These are phyloP conservation scores for Napeogenes inachia DNA, from an alignment of 2,888 invertebrate species.

Conservation along the genomic window DNA sequence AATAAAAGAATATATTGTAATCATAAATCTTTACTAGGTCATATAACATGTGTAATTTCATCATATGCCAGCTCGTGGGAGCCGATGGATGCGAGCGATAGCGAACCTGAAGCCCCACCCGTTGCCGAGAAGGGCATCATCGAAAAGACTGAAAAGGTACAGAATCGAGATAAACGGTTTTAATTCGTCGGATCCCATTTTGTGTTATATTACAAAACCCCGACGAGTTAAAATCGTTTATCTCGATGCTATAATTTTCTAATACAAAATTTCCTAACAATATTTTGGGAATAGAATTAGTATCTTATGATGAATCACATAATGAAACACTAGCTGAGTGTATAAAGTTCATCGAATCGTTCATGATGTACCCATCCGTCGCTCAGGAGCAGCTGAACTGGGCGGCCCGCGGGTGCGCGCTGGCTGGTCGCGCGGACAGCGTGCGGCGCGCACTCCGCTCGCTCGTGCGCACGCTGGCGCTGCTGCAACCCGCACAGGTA, in stretches of 20 bases:
- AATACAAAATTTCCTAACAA: no score
- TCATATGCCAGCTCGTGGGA: slow-evolving; percentile 56
- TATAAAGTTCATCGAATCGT: no score
- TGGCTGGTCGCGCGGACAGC: slow-evolving; percentile 67
- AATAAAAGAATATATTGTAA: background rate
- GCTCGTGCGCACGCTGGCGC: slow-evolving; percentile 56
- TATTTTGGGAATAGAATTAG: no score
- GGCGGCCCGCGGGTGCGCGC: slow-evolving; percentile 64
- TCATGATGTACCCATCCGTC: no score
- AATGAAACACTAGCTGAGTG: no score
- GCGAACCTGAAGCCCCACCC: slow-evolving; percentile 61
- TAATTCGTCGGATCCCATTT: no score
- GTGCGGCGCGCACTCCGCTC: slow-evolving; percentile 61
- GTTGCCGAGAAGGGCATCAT: slow-evolving; percentile 69
- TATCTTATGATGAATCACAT: no score
- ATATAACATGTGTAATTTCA: slow-evolving; percentile 4
- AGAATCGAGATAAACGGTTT: no score
- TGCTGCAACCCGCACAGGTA: slow-evolving; percentile 61
- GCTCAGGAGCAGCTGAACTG: slow-evolving; percentile 68
- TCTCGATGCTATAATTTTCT: no score
- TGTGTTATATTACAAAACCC: no score
- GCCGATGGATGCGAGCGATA: slow-evolving; percentile 66
- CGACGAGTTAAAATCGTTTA: no score
- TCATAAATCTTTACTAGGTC: background rate
- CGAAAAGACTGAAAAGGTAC: slow-evolving; percentile 75